Evolutionary conservation across 2,113 vertebrate species (phyloP).

Genomic region (Eretmochelys imbricata): DNA sequence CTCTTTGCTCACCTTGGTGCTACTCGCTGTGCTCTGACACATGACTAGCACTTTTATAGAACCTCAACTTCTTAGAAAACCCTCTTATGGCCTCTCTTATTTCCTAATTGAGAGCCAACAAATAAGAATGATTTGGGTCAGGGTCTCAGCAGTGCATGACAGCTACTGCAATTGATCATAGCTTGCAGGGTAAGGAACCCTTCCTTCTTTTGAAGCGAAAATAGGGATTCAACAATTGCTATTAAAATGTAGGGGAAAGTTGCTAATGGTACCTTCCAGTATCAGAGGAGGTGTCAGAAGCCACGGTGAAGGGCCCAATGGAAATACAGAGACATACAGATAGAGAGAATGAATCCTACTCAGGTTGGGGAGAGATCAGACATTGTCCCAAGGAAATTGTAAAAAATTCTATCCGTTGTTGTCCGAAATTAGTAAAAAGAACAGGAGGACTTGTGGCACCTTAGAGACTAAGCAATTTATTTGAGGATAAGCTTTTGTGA

Average conservation of each 20-base stretch:
- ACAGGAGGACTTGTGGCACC: too few relatives aligned
- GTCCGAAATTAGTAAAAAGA: neutral
- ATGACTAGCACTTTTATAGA: neutral
- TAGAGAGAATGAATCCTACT: neutral
- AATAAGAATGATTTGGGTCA: neutral
- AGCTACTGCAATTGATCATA: slow-evolving; percentile 6
- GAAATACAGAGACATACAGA: neutral
- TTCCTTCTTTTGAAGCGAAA: neutral
- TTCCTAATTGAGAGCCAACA: neutral
- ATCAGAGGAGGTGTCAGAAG: neutral
- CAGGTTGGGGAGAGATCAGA: neutral
- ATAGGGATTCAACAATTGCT: neutral
- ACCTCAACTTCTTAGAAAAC: neutral
- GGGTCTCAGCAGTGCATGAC: neutral
- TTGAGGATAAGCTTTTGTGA: too few relatives aligned
- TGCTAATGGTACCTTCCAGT: slow-evolving; percentile 27
- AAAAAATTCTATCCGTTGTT: neutral
- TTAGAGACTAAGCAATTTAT: too few relatives aligned
- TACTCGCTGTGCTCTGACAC: neutral
- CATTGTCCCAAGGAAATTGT: neutral
- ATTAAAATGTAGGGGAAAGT: slow-evolving; percentile 10
- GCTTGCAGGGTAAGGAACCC: slow-evolving; percentile 25
- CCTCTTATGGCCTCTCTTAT: neutral
- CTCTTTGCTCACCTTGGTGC: neutral
- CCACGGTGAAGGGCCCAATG: neutral